phyloP scores from a whole-genome alignment of 92 coral and sea anemone genomes.

The Parazoanthus swiftii region DNA sequence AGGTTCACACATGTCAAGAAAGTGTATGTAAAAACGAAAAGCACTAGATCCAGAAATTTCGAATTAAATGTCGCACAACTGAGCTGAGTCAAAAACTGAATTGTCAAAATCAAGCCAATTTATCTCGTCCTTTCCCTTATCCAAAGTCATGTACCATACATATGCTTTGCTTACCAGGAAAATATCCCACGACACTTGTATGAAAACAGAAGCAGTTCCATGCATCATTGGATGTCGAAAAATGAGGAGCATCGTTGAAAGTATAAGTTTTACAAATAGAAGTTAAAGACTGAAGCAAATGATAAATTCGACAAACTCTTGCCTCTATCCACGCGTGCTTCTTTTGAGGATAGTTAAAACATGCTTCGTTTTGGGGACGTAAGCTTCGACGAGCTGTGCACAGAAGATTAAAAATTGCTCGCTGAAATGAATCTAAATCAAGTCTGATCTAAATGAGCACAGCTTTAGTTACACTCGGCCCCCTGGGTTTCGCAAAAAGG shows the following conservation, averaged over 20 bases:
- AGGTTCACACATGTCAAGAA: neutral
- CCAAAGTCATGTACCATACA: neutral
- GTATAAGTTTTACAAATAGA: neutral
- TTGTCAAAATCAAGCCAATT: neutral
- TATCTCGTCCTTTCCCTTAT: neutral
- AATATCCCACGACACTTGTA: neutral
- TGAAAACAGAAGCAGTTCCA: neutral
- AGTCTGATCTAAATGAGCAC: neutral
- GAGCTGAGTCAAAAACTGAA: too few relatives aligned
- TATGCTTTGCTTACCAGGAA: neutral
- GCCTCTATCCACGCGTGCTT: neutral
- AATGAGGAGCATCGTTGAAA: neutral
- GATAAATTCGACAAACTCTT: too few relatives aligned
- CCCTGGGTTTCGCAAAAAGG: neutral
- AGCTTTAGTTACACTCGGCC: constrained; percentile 12
- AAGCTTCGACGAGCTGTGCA: neutral
- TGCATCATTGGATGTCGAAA: neutral
- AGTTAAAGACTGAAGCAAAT: neutral
- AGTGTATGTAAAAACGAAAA: too few relatives aligned
- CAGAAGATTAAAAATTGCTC: neutral
- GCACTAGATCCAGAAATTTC: too few relatives aligned
- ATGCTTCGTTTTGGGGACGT: neutral
- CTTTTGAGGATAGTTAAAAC: neutral
- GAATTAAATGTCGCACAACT: too few relatives aligned
- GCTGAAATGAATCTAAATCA: neutral